A percentile compares a stretch with the other conserved stretches of the same genome.
phyloP scores from a whole-genome alignment of 2,888 invertebrate genomes.

The Dyspetes luteomarginatus region DNA sequence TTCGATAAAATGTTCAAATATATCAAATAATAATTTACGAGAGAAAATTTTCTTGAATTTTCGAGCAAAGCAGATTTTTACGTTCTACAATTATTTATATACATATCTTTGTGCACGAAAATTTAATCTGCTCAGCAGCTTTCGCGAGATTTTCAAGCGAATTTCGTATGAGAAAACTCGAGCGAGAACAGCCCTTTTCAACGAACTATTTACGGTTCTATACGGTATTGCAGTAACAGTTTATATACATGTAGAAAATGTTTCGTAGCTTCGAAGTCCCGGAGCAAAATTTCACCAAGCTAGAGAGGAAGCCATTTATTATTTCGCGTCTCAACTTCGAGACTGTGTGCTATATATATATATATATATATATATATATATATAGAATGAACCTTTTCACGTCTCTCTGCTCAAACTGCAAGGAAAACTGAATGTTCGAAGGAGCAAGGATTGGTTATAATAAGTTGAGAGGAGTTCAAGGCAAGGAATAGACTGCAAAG shows the following conservation, averaged over 20 bases:
- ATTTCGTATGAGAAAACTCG: not conserved
- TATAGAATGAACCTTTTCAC: not conserved
- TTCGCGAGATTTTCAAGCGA: not conserved
- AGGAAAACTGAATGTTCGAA: not conserved
- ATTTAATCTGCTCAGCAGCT: constrained; percentile 18
- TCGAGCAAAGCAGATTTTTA: not conserved
- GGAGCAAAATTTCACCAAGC: constrained; percentile 38
- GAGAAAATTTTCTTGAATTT: not conserved
- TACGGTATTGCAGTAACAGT: constrained; percentile 11
- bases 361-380: not conserved
- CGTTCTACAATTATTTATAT: not conserved
- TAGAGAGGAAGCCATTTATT: constrained; percentile 49
- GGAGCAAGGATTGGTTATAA: constrained; percentile 51
- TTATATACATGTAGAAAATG: constrained; percentile 4
- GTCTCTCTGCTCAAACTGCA: not conserved
- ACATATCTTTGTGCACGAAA: not conserved
- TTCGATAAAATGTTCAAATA: no score
- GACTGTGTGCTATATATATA: not conserved
- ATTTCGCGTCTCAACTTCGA: constrained; percentile 32
- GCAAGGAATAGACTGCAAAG: constrained; percentile 15
- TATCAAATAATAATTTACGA: no score
- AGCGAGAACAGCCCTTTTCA: constrained; percentile 15
- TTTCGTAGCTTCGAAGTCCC: constrained; percentile 24
- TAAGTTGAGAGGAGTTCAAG: constrained; percentile 44
- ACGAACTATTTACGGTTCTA: not conserved